phyloP scores from a whole-genome alignment of 2,888 invertebrate species.

The Boloria selene region DNA sequence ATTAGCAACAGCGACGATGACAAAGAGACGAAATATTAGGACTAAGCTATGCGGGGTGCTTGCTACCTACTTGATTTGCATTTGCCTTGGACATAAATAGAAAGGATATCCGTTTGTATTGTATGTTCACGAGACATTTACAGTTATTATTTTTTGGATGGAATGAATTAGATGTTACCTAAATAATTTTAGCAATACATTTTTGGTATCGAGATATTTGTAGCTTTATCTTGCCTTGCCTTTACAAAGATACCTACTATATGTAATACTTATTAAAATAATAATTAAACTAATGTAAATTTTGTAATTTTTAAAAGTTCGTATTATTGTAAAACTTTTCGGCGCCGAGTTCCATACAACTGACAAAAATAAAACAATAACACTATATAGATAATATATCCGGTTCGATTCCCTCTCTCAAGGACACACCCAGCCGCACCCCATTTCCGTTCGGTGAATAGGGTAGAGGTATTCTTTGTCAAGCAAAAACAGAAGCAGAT shows the following conservation, averaged over 20 bases:
- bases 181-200: background rate
- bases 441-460: constrained; percentile 69
- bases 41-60: constrained; percentile 56
- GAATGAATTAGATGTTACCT: background rate
- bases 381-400: constrained; percentile 62
- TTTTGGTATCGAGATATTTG: background rate
- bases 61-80: constrained; percentile 51
- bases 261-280: too few relatives aligned
- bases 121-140: constrained; percentile 31
- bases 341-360: constrained; percentile 15
- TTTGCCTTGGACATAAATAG: constrained; percentile 76
- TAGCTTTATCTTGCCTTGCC: too few relatives aligned
- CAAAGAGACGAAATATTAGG: constrained; percentile 62
- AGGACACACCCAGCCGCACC: constrained; percentile 76
- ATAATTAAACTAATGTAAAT: background rate
- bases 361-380: constrained; percentile 45
- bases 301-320: background rate
- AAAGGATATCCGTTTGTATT: constrained; percentile 78
- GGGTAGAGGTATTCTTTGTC: constrained; percentile 56
- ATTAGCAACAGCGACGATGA: constrained; percentile 45
- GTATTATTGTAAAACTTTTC: background rate
- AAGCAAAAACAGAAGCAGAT: constrained; percentile 63
- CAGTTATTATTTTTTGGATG: constrained; percentile 22
- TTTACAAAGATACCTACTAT: too few relatives aligned
- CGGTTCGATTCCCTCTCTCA: constrained; percentile 62